Percentiles rank a stretch among this genome's conserved stretches.
phyloP scores from a whole-genome alignment of 2,888 invertebrate species.

The Xylota segnis region DNA sequence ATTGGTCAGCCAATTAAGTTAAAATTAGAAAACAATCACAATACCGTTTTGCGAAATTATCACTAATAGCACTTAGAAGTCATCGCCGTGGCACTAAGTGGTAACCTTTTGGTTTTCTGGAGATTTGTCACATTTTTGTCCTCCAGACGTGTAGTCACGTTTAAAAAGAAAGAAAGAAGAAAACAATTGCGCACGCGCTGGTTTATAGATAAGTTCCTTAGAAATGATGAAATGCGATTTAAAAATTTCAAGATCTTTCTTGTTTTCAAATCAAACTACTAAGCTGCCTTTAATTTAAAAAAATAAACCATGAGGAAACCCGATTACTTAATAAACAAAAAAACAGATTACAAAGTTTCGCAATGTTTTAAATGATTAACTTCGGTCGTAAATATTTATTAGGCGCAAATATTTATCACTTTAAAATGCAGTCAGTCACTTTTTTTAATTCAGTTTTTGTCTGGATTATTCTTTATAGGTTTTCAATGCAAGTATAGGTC shows the following conservation, averaged over 20 bases:
- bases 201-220: conserved; percentile 15
- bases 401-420: conserved; percentile 50
- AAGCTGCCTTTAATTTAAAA: background rate
- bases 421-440: background rate
- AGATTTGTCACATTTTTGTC: conserved; percentile 27
- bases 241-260: conserved; percentile 22
- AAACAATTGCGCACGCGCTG: conserved; percentile 19
- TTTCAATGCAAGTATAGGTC: background rate
- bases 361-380: conserved; percentile 19
- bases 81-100: conserved; percentile 2
- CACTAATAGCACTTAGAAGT: background rate
- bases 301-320: background rate
- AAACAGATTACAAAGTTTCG: conserved; percentile 5
- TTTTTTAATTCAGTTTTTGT: background rate
- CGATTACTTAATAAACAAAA: conserved; percentile 27
- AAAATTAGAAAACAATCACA: conserved; percentile 5
- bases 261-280: background rate
- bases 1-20: conserved; percentile 13
- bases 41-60: conserved; percentile 24
- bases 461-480: background rate
- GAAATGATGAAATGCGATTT: conserved; percentile 39
- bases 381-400: conserved; percentile 19
- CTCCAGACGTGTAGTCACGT: conserved; percentile 37
- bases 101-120: conserved; percentile 26
- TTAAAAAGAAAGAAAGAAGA: background rate